A percentile compares a stretch with the other conserved stretches of the same genome.
Conservation (phyloP, 1,140 invertebrate genomes). For the Zaprionus gabonicus region DNA sequence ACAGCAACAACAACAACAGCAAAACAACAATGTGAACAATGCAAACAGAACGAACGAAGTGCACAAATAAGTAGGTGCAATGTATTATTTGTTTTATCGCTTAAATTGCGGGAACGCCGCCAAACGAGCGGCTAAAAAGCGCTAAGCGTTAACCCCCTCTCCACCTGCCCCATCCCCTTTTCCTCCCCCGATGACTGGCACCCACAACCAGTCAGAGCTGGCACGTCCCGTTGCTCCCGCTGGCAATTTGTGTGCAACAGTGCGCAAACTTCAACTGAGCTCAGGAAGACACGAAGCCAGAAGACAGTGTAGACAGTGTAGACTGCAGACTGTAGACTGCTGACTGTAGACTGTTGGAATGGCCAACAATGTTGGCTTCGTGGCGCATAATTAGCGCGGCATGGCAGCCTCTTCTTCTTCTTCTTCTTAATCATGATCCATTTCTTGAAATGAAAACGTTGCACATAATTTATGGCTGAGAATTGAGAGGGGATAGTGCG, state of each 20-base stretch:
- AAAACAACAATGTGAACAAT: constrained; percentile 59
- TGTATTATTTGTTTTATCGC: constrained; percentile 81
- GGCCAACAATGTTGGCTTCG: background rate
- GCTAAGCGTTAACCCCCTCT: constrained; percentile 63
- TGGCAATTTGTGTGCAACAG: constrained; percentile 70
- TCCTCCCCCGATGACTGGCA: background rate
- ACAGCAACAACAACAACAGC: background rate
- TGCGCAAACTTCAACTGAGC: constrained; percentile 47
- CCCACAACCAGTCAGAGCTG: constrained; percentile 21
- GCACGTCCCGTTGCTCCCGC: constrained; percentile 13
- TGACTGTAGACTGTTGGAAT: background rate
- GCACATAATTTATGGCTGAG: constrained; percentile 76
- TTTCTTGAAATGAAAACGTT: constrained; percentile 79
- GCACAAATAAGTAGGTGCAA: constrained; percentile 78
- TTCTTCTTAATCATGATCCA: constrained; percentile 69
- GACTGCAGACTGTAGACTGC: background rate
- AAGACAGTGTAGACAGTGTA: constrained; percentile 4
- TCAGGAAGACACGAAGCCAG: background rate
- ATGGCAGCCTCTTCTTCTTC: constrained; percentile 36
- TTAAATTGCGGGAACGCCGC: constrained; percentile 64
- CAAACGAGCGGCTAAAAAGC: constrained; percentile 78
- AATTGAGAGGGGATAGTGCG: background rate
- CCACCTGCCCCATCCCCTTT: too few relatives aligned
- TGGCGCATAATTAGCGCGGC: constrained; percentile 55
- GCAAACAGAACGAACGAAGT: constrained; percentile 50